Conservation (phyloP, 2,888 invertebrate genomes). For the Harpagoxenus sublaevis region DNA sequence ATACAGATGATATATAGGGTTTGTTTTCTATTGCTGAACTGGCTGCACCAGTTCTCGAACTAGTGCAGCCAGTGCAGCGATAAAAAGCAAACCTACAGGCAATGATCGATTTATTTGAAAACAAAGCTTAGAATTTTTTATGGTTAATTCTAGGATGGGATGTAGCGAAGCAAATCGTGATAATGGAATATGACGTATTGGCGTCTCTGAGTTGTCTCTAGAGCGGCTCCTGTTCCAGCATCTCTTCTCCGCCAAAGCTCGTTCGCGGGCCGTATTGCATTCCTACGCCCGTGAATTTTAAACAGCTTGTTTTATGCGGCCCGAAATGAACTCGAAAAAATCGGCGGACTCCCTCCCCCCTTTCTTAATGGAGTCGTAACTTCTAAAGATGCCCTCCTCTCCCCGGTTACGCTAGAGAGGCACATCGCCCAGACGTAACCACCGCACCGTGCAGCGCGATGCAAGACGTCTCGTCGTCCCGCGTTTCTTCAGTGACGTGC, state of each 20-base stretch:
- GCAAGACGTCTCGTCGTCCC: slow-evolving; percentile 25
- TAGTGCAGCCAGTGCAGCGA: too few species aligned
- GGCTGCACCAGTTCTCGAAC: too few species aligned
- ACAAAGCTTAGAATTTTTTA: neutral
- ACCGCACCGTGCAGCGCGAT: slow-evolving; percentile 15
- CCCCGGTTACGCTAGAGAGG: slow-evolving; percentile 45
- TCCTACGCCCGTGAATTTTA: slow-evolving; percentile 81
- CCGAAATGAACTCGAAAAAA: slow-evolving; percentile 82
- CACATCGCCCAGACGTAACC: slow-evolving; percentile 58
- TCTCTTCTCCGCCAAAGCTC: neutral
- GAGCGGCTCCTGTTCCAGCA: neutral
- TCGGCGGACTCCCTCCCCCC: slow-evolving; percentile 72
- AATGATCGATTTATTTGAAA: neutral
- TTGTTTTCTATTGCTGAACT: too few species aligned
- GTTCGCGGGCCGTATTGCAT: slow-evolving; percentile 14
- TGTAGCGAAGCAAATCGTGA: neutral
- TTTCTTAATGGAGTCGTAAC: slow-evolving; percentile 85
- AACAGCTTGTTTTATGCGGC: slow-evolving; percentile 84
- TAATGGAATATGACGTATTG: neutral
- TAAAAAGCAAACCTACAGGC: too few species aligned
- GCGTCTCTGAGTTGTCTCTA: neutral
- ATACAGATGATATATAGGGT: too few species aligned
- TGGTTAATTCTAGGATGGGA: neutral
- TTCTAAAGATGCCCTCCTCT: slow-evolving; percentile 70
- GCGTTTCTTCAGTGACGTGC: slow-evolving; percentile 37